Base-by-base conservation (phyloP, 2,113 vertebrate species). In the Sebastes fasciatus region DNA sequence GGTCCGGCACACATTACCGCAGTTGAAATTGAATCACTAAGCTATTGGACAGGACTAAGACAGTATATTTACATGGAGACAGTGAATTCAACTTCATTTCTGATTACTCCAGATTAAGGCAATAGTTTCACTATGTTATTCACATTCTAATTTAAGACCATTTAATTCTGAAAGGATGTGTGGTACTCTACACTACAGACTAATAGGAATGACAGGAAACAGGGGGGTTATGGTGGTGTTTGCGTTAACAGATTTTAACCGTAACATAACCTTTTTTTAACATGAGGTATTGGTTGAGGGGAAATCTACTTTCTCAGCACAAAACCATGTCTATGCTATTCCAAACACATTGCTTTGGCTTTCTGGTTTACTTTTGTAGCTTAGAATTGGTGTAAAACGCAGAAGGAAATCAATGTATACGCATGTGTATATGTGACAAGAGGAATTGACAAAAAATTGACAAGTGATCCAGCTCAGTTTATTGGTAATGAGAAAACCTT, bases 331-430 rank as follows among this genome's bases (percentile, higher is more conserved):
- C 42, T 49, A 17, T 19, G 21, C 40, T 23, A 8, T 60, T 34
- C 4, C 34, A 34, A 34, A 34, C 8, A 49, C 13, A 70, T 70
- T 51, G 3, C 23, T 67, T 75, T 51, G 61, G 17, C 42, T 58
- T 16, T 6, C 5, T 52, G 21, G 12, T 5, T 34, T 34, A 34
- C 34, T n/a, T 58, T 13, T 6, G 3, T 52, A 14, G 12, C 7
- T 74, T 60, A 26, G 7, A 77, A 7, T 72, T 40, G 64, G 62
- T 60, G 42, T 64, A 60, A 65, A 78, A 58, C 1, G 0, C 40
- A 64, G 62, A 54, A 61, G 11, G 13, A 78, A 34, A 54, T 43
- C 42, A 45, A 55, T 67, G 6, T 49, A 40, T 34, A 34, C 34
- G 34, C 34, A 34, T 34, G 34, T 21, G 0, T 10, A 10, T 45